phyloP scores from a whole-genome alignment of 2,113 vertebrate species.

The Rattus norvegicus region DNA sequence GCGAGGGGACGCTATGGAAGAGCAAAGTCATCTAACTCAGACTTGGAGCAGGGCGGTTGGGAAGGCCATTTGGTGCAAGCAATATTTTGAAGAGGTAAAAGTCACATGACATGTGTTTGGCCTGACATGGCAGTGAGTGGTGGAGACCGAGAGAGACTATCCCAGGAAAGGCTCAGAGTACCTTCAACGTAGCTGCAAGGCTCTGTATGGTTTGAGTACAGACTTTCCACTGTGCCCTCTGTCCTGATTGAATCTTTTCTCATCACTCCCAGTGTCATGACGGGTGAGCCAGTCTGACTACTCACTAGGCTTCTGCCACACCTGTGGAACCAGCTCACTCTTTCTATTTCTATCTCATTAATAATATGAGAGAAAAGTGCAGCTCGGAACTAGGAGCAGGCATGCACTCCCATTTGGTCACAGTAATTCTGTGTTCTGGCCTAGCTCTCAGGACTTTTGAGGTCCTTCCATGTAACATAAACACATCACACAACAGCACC shows the following conservation, averaged over 20 bases:
- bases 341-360: background rate
- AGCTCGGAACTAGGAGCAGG: background rate
- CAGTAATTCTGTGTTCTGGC: background rate
- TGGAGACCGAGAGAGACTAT: background rate
- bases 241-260: background rate
- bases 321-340: no score
- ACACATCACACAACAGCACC: background rate
- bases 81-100: background rate
- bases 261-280: background rate
- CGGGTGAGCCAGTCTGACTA: fast-evolving
- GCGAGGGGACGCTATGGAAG: background rate
- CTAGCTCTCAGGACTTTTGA: fast-evolving
- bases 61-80: background rate
- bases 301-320: background rate
- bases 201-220: background rate
- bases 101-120: no score
- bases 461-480: background rate
- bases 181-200: background rate
- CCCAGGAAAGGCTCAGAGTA: background rate
- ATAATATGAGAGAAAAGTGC: background rate
- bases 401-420: fast-evolving
- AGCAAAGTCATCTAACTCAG: background rate
- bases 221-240: fast-evolving
- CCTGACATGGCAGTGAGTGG: background rate
- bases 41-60: background rate